These are phyloP conservation scores for Sceliomorpha sp. DNA, from an alignment of 2,888 invertebrate species.

Conservation along the genomic window DNA sequence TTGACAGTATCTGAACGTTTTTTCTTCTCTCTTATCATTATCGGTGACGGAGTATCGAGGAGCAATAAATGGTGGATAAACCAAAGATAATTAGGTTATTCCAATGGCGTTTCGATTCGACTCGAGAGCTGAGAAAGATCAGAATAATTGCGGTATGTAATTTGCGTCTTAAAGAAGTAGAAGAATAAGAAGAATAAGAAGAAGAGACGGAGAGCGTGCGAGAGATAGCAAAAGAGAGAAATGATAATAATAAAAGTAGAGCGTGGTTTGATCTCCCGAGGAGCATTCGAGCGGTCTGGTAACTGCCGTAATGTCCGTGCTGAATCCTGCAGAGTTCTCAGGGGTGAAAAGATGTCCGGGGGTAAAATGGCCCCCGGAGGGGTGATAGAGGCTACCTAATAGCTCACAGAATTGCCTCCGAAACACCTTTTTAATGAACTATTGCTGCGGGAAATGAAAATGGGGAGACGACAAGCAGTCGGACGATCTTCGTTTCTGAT, in stretches of 20 bases:
- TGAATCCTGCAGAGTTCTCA: slow-evolving; percentile 68
- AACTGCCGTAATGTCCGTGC: slow-evolving; percentile 73
- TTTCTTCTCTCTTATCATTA: not conserved
- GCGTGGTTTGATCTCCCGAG: slow-evolving; percentile 57
- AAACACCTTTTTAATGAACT: slow-evolving; percentile 89
- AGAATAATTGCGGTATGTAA: slow-evolving; percentile 48
- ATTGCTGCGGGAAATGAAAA: slow-evolving; percentile 82
- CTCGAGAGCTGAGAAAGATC: slow-evolving; percentile 24
- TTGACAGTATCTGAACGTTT: not conserved
- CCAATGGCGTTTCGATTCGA: slow-evolving; percentile 16
- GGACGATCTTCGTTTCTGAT: slow-evolving; percentile 36
- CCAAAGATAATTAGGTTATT: slow-evolving; percentile 6
- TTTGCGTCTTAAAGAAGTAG: slow-evolving; percentile 23
- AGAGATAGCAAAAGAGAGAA: slow-evolving; percentile 26
- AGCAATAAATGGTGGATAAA: slow-evolving; percentile 3
- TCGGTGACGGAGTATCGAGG: not conserved
- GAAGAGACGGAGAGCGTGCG: slow-evolving; percentile 45
- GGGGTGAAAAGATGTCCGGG: slow-evolving; percentile 61
- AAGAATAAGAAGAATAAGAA: slow-evolving; percentile 22
- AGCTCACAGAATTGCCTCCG: slow-evolving; percentile 86
- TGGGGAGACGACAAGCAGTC: slow-evolving; percentile 72
- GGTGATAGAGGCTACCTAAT: slow-evolving; percentile 84
- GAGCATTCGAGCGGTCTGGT: slow-evolving; percentile 66
- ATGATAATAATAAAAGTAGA: slow-evolving; percentile 50
- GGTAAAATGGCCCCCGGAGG: slow-evolving; percentile 81